Evolutionary conservation across 2,797 vertebrate genomes (phyloP), one percentile per base, ranked within the genome.

Genomic region (Sternotherus odoratus): DNA sequence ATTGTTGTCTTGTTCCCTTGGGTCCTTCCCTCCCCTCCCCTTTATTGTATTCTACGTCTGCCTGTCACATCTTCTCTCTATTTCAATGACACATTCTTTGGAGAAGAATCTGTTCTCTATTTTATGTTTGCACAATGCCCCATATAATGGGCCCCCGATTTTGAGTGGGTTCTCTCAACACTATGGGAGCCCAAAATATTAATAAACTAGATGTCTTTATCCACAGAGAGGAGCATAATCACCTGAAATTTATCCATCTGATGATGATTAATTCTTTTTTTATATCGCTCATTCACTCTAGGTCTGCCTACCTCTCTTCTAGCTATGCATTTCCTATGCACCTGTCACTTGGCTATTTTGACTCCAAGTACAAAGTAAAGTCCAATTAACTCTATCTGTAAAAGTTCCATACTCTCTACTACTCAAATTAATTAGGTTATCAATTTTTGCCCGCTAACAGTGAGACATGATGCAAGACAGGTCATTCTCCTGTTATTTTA

Each of bases 221-320:
- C 92, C 19, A 83, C 4, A 87, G 83, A 63, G 66, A 48, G 33
- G 74, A 46, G 16, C n/a, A 72, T 17, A 78, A 86, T 66, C 69
- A 8, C 72, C 50, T 21, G 13, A 85, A 87, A 87, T 84, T 57
- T 12, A 78, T 6, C 0, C 0, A 80, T 84, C 2, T 10, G 2
- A 33, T 83, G 30, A 33, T 60, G 28, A 33, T 57, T 57, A 30
- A 57, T 57, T 60, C 13, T 69, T 69, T 21, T 69, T 69, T 33
- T 39, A 49, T n/a, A 63, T 39, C 39, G 8, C 43, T 8, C 43
- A 8, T 43, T 69, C 11, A 12, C 36, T 69, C 19, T 69, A 69
- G 66, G n/a, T 39, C 30, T 39, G 66, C 10, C 39, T 43, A 15
- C 23, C 21, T 21, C 21, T 85, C 57, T 83, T 83, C 28, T 2